Base-by-base conservation (phyloP, 2,888 invertebrate genomes). In the Cremastinae sp. region DNA sequence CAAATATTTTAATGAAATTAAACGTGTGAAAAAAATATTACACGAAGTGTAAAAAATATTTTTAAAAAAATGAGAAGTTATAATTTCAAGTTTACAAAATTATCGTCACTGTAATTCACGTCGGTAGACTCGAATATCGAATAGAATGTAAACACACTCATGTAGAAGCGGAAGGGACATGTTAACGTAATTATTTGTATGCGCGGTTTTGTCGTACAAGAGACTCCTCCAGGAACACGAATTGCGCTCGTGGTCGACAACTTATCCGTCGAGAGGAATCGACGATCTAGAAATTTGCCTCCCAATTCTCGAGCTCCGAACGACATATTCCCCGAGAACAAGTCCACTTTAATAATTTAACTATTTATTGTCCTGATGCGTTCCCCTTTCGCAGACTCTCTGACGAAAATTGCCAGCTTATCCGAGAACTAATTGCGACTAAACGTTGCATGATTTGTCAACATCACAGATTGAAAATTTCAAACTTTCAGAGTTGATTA, bases 111-210 rank as follows among this genome's bases (percentile, higher is more conserved):
- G 14, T 41, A 53, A 64, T 22, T 9, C 8, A 41, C 18, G 39
- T 1, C 35, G 12, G n/a, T 16, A 35, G 16, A 28, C 45, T 45
- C 2, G 18, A 45, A 55, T 28, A 55, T 55, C 4, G 18, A 55
- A 55, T 66, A 45, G 35, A 16, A 18, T 45, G 18, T 28, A 43
- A 55, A 8, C 18, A 51, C 22, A 22, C n/a, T 9, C 22, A 22
- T 51, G 22, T 18, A 14, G n/a, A n/a, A 45, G 18, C 37, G 62
- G 65, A 58, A 59, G 61, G 59, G 64, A 58, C 20, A 45, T 47
- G 47, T 59, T 76, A 65, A 76, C 69, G 64, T 55, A 69, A 69
- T 76, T 76, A 76, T 73, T 73, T 69, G 73, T 65, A 73, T 51
- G 62, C 64, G 47, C 47, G 59, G 69, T 69, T 73, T 73, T 59